Conservation (phyloP, 2,888 invertebrate species). For the Cetonia aurata region DNA sequence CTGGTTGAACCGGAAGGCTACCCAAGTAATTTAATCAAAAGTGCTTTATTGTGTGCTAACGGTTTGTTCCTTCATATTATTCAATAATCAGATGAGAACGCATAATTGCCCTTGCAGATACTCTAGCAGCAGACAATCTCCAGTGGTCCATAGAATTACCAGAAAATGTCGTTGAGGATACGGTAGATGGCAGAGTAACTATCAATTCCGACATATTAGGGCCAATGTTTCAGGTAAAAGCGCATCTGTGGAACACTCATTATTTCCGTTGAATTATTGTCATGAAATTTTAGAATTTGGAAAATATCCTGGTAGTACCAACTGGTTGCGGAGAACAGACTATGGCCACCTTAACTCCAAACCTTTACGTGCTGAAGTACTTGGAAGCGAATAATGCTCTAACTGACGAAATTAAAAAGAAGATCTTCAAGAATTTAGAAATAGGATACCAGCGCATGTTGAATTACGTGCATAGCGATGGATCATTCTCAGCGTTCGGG, state of each 20-base stretch:
- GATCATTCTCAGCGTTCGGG: constrained; percentile 88
- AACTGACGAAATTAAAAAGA: constrained; percentile 69
- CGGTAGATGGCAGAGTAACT: constrained; percentile 74
- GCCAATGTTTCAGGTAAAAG: constrained; percentile 69
- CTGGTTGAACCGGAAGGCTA: constrained; percentile 80
- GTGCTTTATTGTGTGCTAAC: constrained; percentile 74
- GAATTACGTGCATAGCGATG: constrained; percentile 79
- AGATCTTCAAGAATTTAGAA: constrained; percentile 70
- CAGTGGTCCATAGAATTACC: constrained; percentile 69
- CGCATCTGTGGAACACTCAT: not conserved
- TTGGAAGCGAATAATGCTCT: constrained; percentile 70
- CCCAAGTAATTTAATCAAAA: constrained; percentile 74
- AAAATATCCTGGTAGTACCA: constrained; percentile 76
- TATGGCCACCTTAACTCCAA: constrained; percentile 82
- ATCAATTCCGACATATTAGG: constrained; percentile 76
- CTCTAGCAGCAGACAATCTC: constrained; percentile 56
- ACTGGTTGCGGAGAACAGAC: constrained; percentile 88
- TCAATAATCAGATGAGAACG: not conserved
- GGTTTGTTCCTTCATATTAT: too few species aligned
- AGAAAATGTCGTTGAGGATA: constrained; percentile 71
- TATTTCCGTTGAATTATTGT: not conserved
- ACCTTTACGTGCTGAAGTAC: constrained; percentile 76
- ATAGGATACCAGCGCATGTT: constrained; percentile 81
- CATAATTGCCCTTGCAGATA: constrained; percentile 50
- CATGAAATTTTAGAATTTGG: constrained; percentile 70